Evolutionary conservation across 2,888 invertebrate species (phyloP).

Genomic region (Oscheius onirici): DNA sequence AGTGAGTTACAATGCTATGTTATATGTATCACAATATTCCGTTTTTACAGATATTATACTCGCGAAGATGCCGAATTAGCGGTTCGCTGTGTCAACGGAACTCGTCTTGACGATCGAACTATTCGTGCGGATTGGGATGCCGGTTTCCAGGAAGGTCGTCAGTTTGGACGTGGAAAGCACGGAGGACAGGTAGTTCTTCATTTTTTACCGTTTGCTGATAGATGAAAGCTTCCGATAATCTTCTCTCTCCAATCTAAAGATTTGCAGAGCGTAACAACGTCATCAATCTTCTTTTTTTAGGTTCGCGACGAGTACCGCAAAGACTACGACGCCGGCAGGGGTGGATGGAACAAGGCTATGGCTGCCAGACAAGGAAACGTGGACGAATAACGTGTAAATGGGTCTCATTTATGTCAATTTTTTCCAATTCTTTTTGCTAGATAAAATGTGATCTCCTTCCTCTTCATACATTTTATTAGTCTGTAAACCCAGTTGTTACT

Average conservation of each 20-base stretch:
- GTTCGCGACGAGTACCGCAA: constrained; percentile 97
- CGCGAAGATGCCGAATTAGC: constrained; percentile 76
- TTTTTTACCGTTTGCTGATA: too few species aligned
- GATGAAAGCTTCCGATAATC: too few species aligned
- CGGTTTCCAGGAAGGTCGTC: constrained; percentile 96
- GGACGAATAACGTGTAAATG: not conserved
- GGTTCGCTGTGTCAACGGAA: constrained; percentile 85
- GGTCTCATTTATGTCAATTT: not conserved
- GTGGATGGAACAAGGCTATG: constrained; percentile 83
- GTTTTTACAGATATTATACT: constrained; percentile 74
- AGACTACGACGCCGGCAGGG: constrained; percentile 94
- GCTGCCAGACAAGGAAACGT: constrained; percentile 32
- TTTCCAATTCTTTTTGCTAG: not conserved
- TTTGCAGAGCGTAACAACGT: too few species aligned
- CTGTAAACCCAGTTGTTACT: not conserved
- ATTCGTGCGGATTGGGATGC: constrained; percentile 99
- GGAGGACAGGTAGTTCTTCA: constrained; percentile 91
- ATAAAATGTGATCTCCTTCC: constrained; percentile 10
- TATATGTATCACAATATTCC: too few species aligned
- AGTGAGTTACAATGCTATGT: too few species aligned
- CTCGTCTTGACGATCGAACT: constrained; percentile 87
- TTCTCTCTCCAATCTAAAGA: not conserved
- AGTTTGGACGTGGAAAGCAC: constrained; percentile 95
- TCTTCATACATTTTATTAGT: not conserved
- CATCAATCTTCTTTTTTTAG: constrained; percentile 74